These are phyloP conservation scores for Micromys minutus DNA, from an alignment of 2,113 vertebrate genomes.

Conservation along the genomic window DNA sequence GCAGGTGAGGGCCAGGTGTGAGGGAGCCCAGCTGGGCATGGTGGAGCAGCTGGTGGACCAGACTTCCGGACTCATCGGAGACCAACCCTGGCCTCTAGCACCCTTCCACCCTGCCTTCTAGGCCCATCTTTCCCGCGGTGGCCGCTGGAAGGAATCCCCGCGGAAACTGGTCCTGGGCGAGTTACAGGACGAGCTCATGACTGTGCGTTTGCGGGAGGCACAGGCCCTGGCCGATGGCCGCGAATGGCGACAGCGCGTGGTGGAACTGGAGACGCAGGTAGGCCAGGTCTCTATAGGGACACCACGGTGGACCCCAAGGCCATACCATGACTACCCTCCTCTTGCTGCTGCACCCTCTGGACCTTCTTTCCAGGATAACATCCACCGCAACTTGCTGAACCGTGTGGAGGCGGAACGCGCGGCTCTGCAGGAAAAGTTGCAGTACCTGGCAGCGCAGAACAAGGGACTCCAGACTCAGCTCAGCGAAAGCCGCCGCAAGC, in stretches of 20 bases:
- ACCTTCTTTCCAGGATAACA: conserved; percentile 87
- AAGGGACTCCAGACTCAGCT: conserved; percentile 93
- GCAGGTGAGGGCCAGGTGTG: conserved; percentile 87
- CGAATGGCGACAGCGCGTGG: conserved; percentile 91
- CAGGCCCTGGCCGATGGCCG: conserved; percentile 92
- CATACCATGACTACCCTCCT: neutral
- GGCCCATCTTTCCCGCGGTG: conserved; percentile 90
- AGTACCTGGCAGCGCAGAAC: conserved; percentile 91
- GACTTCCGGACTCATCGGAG: accelerated
- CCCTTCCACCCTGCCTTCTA: conserved; percentile 49
- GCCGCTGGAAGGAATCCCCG: conserved; percentile 95
- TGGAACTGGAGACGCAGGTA: conserved; percentile 95
- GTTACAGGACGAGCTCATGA: conserved; percentile 95
- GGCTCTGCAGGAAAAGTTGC: conserved; percentile 91
- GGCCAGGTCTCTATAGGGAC: neutral
- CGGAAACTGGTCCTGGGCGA: conserved; percentile 93
- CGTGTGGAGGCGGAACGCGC: conserved; percentile 91
- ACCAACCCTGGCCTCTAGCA: neutral
- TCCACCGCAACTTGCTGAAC: conserved; percentile 90
- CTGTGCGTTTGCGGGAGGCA: conserved; percentile 91
- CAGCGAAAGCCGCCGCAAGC: conserved; percentile 94
- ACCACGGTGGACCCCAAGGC: too few species aligned
- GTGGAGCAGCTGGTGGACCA: neutral
- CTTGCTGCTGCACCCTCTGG: neutral
- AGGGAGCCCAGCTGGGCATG: neutral